Base-by-base conservation (phyloP, 2,113 vertebrate species). In the Nothobranchius kuhntae region DNA sequence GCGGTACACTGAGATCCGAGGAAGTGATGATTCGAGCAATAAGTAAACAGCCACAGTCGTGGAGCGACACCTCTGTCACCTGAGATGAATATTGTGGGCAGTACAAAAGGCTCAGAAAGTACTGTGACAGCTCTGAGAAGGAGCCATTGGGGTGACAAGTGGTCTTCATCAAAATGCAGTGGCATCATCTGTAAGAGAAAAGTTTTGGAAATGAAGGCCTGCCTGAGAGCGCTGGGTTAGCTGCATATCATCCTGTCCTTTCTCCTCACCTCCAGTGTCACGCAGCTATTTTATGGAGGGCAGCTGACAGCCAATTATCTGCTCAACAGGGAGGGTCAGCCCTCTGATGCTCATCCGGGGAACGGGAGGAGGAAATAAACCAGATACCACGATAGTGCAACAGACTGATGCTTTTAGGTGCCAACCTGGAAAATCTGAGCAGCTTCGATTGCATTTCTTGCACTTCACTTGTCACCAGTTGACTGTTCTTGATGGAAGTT, bases 261-360 rank as follows among this genome's bases (percentile, higher is more conserved):
- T 73, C 78, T 58, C 80, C 50, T 81, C 78, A 76, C 67, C 67
- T 57, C 45, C 7, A 15, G 76, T 84, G 78, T 84, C 84, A 79
- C 46, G 66, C 72, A 50, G 75, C 65, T 81, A 60, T 74, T 85
- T 86, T 75, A 84, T 77, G 61, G 80, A 74, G 75, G 83, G 63
- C 73, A 80, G 75, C 67, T 88, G 88, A 86, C 83, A 86, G 65
- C 73, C 83, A 86, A 90, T 90, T 86, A 88, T 83, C 85, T 82
- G 71, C 81, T 84, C 73, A 71, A 68, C 64, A 61, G 79, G 77
- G 73, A 57, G 73, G 86, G 82, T 86, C 82, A 86, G 63, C 75
- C 59, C 80, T 80, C 69, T 61, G 71, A 74, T 81, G 70, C 78
- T 66, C 58, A 71, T 80, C 62, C 42, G 26, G 53, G 52, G 75